Evolutionary conservation across 2,797 vertebrate species (phyloP), one percentile per base, ranked within the genome.

Genomic region (Manis crassicaudata): DNA sequence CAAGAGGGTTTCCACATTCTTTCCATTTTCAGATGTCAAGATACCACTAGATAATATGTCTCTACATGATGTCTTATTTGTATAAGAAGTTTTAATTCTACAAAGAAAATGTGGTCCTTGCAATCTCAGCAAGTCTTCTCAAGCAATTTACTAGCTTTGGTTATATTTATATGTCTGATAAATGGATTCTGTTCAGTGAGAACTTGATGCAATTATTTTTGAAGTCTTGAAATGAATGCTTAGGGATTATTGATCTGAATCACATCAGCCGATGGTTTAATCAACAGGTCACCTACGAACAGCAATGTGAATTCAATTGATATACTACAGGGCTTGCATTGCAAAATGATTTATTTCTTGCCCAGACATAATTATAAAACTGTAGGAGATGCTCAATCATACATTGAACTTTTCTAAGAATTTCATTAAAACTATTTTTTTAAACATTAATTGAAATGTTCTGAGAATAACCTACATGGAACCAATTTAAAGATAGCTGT

Each of bases 271-370:
- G 95, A 90, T 81, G 32, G 60, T 93, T 82, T 98, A 96, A 98
- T 97, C 65, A 86, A 92, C 93, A 97, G 90, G 76, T 97, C 79
- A 94, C 94, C 68, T 97, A 72, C 73, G 96, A 95, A 97, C 32
- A 50, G 32, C 84, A 90, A 37, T 92, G 76, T 70, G 79, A 97
- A 94, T 98, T 98, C 92, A 91, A 80, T 83, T 94, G 77, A 77
- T 96, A 85, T 5, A 84, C 62, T 96, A 70, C 88, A 81, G 72
- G 92, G 56, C 32, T 95, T 85, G 21, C 65, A 40, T 84, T 98
- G 65, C 63, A 92, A 95, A 96, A 95, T 96, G 94, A 95, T 97
- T 97, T 97, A 92, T 97, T 97, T 97, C 90, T 82, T 97, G 37
- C 63, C 62, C 27, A 97, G 76, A 92, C 56, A 54, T 98, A 95